These are phyloP conservation scores for Kryptolebias ocellatus DNA, from an alignment of 2,797 vertebrate genomes.

Conservation along the genomic window DNA sequence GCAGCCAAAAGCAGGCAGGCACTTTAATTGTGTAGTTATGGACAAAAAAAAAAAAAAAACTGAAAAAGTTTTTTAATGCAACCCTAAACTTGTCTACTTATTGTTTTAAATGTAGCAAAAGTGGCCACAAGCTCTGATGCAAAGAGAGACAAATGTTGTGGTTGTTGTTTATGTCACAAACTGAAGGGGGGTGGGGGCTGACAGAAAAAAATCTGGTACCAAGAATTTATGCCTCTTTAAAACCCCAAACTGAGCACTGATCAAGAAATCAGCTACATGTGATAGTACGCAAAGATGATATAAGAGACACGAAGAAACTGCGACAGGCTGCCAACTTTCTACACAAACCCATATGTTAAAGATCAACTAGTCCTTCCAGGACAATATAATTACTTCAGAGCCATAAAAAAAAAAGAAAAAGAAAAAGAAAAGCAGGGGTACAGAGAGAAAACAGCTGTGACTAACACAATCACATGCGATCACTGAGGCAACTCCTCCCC, in stretches of 20 bases:
- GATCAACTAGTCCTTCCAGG: constrained; percentile 4
- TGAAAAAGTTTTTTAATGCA: no score
- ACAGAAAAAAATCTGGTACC: not conserved
- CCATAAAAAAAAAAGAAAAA: constrained; percentile 10
- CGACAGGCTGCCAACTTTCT: constrained; percentile 15
- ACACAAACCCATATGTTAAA: constrained; percentile 14
- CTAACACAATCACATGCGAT: constrained; percentile 17
- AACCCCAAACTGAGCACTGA: not conserved
- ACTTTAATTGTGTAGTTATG: no score
- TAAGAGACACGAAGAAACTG: not conserved
- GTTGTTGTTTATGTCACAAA: not conserved
- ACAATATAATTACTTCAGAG: constrained; percentile 24
- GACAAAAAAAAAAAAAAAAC: no score
- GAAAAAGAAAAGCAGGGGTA: constrained; percentile 2
- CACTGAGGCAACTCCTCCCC: constrained; percentile 31
- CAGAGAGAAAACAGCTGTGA: constrained; percentile 34
- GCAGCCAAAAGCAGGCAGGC: no score
- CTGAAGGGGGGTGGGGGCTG: not conserved
- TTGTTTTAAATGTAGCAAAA: no score
- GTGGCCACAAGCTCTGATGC: no score
- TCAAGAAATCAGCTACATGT: not conserved
- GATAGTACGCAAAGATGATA: not conserved
- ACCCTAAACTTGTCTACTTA: no score
- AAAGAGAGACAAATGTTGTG: not conserved
- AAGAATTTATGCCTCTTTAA: not conserved